phyloP scores from a whole-genome alignment of 2,888 invertebrate genomes.

The Argyresthia goedartella region DNA sequence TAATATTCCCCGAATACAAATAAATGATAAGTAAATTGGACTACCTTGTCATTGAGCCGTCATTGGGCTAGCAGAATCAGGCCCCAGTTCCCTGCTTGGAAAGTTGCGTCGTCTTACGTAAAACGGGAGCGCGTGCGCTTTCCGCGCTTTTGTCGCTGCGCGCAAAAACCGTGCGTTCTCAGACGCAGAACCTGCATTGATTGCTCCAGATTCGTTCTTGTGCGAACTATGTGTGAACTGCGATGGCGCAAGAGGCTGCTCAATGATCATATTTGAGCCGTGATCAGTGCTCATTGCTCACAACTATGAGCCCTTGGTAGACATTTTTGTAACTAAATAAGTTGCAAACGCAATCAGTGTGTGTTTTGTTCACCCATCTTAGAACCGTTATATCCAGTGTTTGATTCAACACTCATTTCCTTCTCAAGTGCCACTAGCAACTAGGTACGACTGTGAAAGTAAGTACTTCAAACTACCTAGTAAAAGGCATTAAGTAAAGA shows the following conservation, averaged over 20 bases:
- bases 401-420: too few relatives aligned
- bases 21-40: too few relatives aligned
- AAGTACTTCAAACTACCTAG: not conserved
- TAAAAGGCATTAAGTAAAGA: not conserved
- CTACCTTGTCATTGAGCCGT: too few relatives aligned
- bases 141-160: conserved; percentile 33
- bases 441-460: too few relatives aligned
- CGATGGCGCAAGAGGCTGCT: not conserved
- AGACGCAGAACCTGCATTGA: conserved; percentile 23
- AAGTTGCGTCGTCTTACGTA: conserved; percentile 48
- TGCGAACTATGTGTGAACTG: conserved; percentile 6
- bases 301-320: not conserved
- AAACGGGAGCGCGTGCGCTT: conserved; percentile 51
- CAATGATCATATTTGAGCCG: not conserved
- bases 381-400: too few relatives aligned
- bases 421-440: too few relatives aligned
- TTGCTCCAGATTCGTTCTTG: conserved; percentile 51
- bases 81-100: conserved; percentile 29
- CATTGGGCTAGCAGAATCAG: too few relatives aligned
- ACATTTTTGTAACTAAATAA: too few relatives aligned
- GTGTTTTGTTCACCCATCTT: too few relatives aligned
- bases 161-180: conserved; percentile 50
- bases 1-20: too few relatives aligned
- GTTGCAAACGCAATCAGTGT: too few relatives aligned
- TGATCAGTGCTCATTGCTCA: too few relatives aligned